A percentile compares a stretch with the other conserved stretches of the same genome.
Evolutionary conservation across 2,888 invertebrate species (phyloP).

Genomic region (Scaeva pyrastri): DNA sequence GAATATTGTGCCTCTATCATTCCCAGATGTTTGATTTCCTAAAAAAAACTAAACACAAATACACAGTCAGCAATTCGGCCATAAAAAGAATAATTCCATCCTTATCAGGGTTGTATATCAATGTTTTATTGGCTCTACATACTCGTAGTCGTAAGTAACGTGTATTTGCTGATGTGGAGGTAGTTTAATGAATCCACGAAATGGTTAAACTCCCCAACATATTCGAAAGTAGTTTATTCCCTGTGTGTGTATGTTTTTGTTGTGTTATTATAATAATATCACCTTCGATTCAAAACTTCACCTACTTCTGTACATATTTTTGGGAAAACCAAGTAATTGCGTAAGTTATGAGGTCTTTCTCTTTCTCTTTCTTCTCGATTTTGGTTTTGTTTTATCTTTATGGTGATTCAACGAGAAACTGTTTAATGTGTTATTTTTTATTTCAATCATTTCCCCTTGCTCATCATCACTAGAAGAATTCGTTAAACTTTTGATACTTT

Average conservation of each 20-base stretch:
- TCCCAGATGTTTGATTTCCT: slow-evolving; percentile 45
- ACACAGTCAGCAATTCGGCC: slow-evolving; percentile 21
- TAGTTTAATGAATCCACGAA: slow-evolving; percentile 72
- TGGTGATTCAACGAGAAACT: slow-evolving; percentile 52
- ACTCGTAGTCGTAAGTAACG: slow-evolving; percentile 66
- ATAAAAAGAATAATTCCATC: slow-evolving; percentile 54
- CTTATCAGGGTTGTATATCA: slow-evolving; percentile 73
- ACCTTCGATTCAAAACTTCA: slow-evolving; percentile 56
- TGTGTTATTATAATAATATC: slow-evolving; percentile 34
- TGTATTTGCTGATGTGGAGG: slow-evolving; percentile 73
- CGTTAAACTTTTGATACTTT: slow-evolving; percentile 70
- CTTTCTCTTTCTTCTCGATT: slow-evolving; percentile 12
- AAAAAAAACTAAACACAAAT: slow-evolving; percentile 52
- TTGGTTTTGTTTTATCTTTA: slow-evolving; percentile 65
- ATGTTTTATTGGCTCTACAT: slow-evolving; percentile 71
- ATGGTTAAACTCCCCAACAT: slow-evolving; percentile 58
- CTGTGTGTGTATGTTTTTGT: too few relatives aligned
- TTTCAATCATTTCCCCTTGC: slow-evolving; percentile 46
- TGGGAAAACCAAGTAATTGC: slow-evolving; percentile 27
- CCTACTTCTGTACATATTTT: neutral
- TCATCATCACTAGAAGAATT: slow-evolving; percentile 54
- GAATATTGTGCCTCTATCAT: slow-evolving; percentile 8
- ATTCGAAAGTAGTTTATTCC: slow-evolving; percentile 49
- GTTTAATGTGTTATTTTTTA: slow-evolving; percentile 61
- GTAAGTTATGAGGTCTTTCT: slow-evolving; percentile 47